These are phyloP conservation scores for Beaufortia kweichowensis DNA, from an alignment of 2,113 vertebrate genomes.

Conservation along the genomic window DNA sequence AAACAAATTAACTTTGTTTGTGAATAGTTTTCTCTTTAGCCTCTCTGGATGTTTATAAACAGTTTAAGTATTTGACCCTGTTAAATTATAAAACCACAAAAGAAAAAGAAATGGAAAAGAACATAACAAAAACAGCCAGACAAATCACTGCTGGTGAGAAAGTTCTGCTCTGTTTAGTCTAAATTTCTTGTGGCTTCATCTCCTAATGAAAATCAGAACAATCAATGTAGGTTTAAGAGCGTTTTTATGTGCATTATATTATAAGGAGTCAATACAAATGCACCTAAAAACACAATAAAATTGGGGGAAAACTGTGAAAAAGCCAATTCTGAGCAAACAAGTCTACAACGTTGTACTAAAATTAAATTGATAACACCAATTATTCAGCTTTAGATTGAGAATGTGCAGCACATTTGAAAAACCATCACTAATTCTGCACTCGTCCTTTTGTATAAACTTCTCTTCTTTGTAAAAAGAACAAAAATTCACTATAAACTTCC, in stretches of 20 bases:
- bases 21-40: background rate
- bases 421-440: background rate
- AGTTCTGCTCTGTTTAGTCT: slow-evolving; percentile 35
- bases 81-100: slow-evolving; percentile 16
- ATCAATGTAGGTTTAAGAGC: slow-evolving; percentile 12
- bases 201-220: background rate
- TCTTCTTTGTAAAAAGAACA: too few relatives aligned
- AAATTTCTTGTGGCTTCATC: background rate
- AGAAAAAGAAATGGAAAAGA: background rate
- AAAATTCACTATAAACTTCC: too few relatives aligned
- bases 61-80: slow-evolving; percentile 18
- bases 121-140: background rate
- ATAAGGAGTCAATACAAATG: background rate
- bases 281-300: background rate
- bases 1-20: background rate
- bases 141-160: background rate
- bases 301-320: background rate
- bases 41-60: slow-evolving; percentile 30
- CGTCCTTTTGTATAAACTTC: too few relatives aligned
- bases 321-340: background rate
- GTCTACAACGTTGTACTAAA: too few relatives aligned
- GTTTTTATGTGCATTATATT: background rate
- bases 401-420: background rate
- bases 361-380: background rate
- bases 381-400: background rate